Evolutionary conservation across 1,140 invertebrate genomes (phyloP), one percentile per base, ranked within the genome.

Genomic region (Heliconius eleuchia): DNA sequence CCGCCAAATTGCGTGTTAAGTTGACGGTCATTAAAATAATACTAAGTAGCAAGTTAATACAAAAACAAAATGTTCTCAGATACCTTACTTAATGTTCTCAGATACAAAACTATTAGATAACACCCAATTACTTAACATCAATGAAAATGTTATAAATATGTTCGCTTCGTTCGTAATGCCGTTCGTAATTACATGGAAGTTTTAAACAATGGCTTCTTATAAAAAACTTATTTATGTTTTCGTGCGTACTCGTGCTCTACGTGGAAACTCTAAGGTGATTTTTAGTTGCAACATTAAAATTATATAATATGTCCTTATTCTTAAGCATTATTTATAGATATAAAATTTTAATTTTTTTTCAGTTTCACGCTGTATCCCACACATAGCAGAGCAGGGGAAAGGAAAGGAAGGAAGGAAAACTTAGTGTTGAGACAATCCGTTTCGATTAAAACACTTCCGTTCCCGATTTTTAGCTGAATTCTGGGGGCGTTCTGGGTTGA

Each of bases 81-180:
- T 34, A 34, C 19, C 5, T n/a, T 18, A 19, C 13, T n/a, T 4
- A 18, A n/a, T 27, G 23, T 27, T 30, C 23, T 27, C 23, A 66
- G 23, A 66, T 30, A 16, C 3, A 66, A 42, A 75, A 75, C 34
- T 50, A 39, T 74, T 74, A 79, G 73, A 75, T 79, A 79, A 75
- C 73, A 39, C 27, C 37, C 37, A 75, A 71, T 75, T 75, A 42
- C 42, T 70, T 13, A 71, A 72, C 60, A 52, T 55, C 73, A 75
- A 55, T 71, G 50, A 8, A 70, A 79, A 75, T 79, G n/a, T n/a
- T 66, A 9, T 30, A n/a, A 66, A 66, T 27, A 66, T 66, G 30
- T 66, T 66, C 23, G 60, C 39, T 66, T 66, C n/a, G 57, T 27
- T 60, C 23, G 23, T 60, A 60, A 60, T 9, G 23, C 57, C 13